A percentile compares a stretch with the other conserved stretches of the same genome.
These are phyloP conservation scores for Cantharis nigra DNA, from an alignment of 2,888 invertebrate genomes.

Conservation along the genomic window DNA sequence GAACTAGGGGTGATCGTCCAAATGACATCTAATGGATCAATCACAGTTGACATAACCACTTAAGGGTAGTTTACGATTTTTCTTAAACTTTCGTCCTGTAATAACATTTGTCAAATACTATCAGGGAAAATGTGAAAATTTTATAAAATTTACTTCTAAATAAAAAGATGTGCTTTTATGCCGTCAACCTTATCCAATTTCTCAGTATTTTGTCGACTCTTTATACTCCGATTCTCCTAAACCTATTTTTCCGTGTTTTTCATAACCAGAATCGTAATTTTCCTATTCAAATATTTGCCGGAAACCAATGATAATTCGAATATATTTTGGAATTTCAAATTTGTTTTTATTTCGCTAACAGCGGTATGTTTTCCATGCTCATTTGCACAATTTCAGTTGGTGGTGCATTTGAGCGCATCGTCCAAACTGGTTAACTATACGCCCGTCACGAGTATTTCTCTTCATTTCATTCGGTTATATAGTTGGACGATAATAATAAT, in stretches of 20 bases:
- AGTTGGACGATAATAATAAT: too few relatives aligned
- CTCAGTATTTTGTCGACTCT: background rate
- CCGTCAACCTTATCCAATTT: background rate
- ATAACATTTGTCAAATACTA: slow-evolving; percentile 9
- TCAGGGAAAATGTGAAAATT: background rate
- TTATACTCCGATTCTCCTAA: background rate
- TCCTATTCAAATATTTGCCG: background rate
- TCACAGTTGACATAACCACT: slow-evolving; percentile 11
- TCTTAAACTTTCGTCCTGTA: background rate
- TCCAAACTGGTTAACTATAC: background rate
- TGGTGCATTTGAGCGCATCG: background rate
- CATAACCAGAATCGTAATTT: background rate
- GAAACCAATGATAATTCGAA: background rate
- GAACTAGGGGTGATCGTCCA: slow-evolving; percentile 3
- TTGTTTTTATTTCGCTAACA: background rate
- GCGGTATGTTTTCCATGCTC: background rate
- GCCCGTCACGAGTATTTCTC: too few relatives aligned
- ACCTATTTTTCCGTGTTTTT: background rate
- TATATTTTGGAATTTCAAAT: background rate
- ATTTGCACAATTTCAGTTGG: background rate
- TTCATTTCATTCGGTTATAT: too few relatives aligned
- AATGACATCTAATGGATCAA: slow-evolving; percentile 16
- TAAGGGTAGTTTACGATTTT: slow-evolving; percentile 9
- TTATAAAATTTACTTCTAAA: background rate
- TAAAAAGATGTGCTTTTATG: background rate